Percentiles rank a stretch among this genome's conserved stretches.
These are phyloP conservation scores for Galago senegalensis DNA, from an alignment of 2,797 vertebrate genomes.

Conservation along the genomic window DNA sequence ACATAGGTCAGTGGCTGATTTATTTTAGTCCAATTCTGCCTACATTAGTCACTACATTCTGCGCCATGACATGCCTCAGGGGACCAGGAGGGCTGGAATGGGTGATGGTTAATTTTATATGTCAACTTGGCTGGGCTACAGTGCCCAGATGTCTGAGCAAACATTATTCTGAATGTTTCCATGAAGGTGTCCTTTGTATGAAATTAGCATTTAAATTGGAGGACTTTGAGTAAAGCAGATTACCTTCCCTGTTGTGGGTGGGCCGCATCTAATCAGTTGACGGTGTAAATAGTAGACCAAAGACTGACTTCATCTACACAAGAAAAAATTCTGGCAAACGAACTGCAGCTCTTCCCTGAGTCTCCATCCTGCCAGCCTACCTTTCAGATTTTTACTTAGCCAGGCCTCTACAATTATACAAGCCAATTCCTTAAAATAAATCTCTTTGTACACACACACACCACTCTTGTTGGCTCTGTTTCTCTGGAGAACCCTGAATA, in stretches of 20 bases:
- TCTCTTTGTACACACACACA: background rate
- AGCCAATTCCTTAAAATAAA: slow-evolving; percentile 32
- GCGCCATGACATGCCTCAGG: background rate
- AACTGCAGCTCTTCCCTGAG: background rate
- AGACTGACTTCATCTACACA: background rate
- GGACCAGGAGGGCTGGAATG: background rate
- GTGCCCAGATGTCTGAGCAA: background rate
- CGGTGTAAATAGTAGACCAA: background rate
- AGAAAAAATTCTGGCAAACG: background rate
- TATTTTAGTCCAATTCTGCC: background rate
- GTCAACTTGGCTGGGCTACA: background rate
- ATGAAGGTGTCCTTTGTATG: slow-evolving; percentile 15
- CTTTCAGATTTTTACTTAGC: background rate
- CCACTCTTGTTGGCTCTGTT: background rate
- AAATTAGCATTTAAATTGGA: slow-evolving; percentile 18
- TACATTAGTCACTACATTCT: background rate
- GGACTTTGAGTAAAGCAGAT: background rate
- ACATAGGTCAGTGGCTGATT: background rate
- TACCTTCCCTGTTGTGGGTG: background rate
- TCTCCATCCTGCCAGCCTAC: background rate
- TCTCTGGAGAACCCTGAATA: slow-evolving; percentile 19
- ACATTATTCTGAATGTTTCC: slow-evolving; percentile 17
- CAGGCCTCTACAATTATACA: background rate
- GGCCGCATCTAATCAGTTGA: background rate
- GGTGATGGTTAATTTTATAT: background rate